Evolutionary conservation across 2,113 vertebrate species (phyloP), one percentile per base, ranked within the genome.

Genomic region (Hippocampus guttulatus): DNA sequence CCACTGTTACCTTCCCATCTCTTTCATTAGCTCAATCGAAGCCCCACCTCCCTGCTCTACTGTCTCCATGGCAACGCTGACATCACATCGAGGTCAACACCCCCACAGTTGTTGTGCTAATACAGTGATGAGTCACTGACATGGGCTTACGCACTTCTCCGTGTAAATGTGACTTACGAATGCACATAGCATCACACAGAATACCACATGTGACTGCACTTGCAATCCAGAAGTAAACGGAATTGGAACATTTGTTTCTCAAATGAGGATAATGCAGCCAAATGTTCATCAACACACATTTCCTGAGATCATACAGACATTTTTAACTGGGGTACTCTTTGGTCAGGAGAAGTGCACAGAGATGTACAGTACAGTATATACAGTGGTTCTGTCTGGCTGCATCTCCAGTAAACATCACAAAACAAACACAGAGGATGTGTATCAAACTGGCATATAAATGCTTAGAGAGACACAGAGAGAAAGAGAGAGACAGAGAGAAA

Each of bases 11-110:
- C 80, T 88, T 75, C 76, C 78, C 73, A 74, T 75, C 68, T 81
- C 68, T 80, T 68, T 82, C 75, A 74, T 79, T 69, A 49, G 81
- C 73, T 77, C 80, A 75, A 73, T 72, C 82, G 40, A 87, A 80
- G 76, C 79, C 79, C 87, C 87, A 79, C 87, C 68, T 61, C 88
- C 77, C 72, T n/a, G 51, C 77, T 80, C 80, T 38, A 3, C 72
- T 64, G 81, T 93, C 81, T 89, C 91, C 86, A 88, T 91, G 81
- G 92, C 85, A 92, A 93, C 92, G 80, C 81, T 93, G 92, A 93
- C 91, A 92, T 93, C 92, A 93, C 79, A 3, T 82, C 81, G 83
- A 89, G 85, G 88, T 87, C 73, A 67, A 88, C 91, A 77, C 92
- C 91, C 88, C 90, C 92, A 86, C 89, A 90, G 85, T 90, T 88